phyloP scores from a whole-genome alignment of 2,113 vertebrate species.

The Phyllostomus hastatus region DNA sequence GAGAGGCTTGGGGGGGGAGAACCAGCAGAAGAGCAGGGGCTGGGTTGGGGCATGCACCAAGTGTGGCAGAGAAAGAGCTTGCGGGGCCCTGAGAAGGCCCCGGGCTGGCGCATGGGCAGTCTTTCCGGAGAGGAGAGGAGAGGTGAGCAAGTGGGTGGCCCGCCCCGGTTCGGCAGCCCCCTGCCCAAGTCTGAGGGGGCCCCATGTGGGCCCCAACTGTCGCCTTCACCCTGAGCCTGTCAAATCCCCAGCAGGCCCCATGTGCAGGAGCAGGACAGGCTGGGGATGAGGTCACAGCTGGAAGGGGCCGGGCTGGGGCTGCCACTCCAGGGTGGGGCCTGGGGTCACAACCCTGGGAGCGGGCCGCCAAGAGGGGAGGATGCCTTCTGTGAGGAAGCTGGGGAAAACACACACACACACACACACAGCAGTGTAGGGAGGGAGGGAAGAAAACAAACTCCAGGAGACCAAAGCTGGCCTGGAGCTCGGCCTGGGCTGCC shows the following conservation, averaged over 20 bases:
- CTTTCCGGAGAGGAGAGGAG: neutral
- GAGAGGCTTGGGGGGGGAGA: neutral
- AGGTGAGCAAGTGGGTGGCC: neutral
- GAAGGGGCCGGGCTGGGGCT: conserved; percentile 70
- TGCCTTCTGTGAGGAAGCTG: conserved; percentile 56
- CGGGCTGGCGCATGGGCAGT: neutral
- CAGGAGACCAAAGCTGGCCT: neutral
- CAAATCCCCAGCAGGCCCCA: neutral
- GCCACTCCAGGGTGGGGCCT: conserved; percentile 76
- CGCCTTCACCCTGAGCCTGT: neutral
- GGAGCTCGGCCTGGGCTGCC: neutral
- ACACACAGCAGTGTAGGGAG: conserved; percentile 4
- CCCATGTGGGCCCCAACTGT: neutral
- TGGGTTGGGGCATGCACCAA: fast-evolving
- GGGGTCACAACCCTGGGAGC: conserved; percentile 63
- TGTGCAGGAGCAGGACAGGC: conserved; percentile 46
- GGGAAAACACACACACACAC: conserved; percentile 27
- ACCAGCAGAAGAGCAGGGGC: neutral
- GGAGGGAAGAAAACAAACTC: conserved; percentile 60
- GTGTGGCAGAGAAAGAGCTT: fast-evolving
- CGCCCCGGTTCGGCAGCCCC: neutral
- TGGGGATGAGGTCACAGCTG: conserved; percentile 73
- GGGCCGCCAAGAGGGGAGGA: conserved; percentile 73
- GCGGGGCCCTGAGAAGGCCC: neutral
- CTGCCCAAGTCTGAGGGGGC: too few relatives aligned